These are phyloP conservation scores for Eilema sororculum DNA, from an alignment of 2,888 invertebrate species.

Conservation along the genomic window DNA sequence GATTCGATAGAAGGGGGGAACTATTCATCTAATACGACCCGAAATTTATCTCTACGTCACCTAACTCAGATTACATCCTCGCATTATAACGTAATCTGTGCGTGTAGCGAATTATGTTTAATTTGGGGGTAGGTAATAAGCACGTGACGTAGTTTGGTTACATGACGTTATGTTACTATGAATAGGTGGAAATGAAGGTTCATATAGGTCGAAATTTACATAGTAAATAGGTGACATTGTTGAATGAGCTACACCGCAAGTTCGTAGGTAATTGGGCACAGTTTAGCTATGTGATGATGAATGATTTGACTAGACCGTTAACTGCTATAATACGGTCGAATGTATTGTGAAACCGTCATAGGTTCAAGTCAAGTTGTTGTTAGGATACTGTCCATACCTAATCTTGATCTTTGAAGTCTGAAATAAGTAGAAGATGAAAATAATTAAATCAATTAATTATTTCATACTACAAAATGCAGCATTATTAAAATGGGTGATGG, in stretches of 20 bases:
- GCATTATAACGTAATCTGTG: constrained; percentile 48
- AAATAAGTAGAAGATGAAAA: too few species aligned
- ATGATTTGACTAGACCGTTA: neutral
- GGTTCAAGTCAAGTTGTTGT: too few species aligned
- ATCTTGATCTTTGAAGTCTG: too few species aligned
- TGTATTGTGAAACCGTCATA: neutral
- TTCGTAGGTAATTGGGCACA: neutral
- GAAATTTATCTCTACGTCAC: constrained; percentile 65
- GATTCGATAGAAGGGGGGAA: constrained; percentile 57
- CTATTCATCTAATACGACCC: constrained; percentile 64
- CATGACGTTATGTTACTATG: constrained; percentile 36
- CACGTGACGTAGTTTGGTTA: constrained; percentile 33
- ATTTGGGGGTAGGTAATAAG: constrained; percentile 48
- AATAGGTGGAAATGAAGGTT: constrained; percentile 20
- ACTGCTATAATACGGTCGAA: neutral
- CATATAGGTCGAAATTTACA: constrained; percentile 14
- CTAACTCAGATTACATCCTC: constrained; percentile 50
- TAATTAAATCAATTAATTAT: too few species aligned
- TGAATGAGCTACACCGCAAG: neutral
- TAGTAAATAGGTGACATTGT: neutral
- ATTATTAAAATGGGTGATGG: too few species aligned
- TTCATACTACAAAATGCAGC: too few species aligned
- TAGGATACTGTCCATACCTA: too few species aligned
- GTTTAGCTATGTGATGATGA: neutral
- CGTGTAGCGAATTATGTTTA: constrained; percentile 49